Conservation (phyloP, 2,113 vertebrate genomes). For the Tor tambroides region DNA sequence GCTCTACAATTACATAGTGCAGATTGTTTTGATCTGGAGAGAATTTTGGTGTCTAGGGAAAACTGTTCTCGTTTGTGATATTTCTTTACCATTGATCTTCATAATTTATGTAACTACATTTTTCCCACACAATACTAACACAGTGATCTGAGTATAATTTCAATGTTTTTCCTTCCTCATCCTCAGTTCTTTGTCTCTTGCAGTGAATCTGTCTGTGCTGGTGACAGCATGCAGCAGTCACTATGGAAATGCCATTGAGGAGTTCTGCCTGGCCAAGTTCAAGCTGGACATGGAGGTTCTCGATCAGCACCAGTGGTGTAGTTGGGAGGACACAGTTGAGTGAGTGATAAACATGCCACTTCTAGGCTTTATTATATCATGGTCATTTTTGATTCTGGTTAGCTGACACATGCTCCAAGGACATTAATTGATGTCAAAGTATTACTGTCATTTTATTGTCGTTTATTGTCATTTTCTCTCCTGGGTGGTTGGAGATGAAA, state of each 20-base stretch:
- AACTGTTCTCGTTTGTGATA: not conserved
- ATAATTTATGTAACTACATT: not conserved
- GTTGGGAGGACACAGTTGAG: conserved; percentile 87
- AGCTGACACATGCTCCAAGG: not conserved
- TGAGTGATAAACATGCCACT: conserved; percentile 71
- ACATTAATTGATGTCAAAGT: not conserved
- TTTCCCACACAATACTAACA: not conserved
- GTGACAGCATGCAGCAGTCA: conserved; percentile 75
- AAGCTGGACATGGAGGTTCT: conserved; percentile 84
- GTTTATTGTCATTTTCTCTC: not conserved
- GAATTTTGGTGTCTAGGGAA: not conserved
- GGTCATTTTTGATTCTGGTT: not conserved
- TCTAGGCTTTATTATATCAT: not conserved
- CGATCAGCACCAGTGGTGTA: conserved; percentile 83
- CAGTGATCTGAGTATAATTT: not conserved
- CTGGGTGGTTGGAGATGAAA: not conserved
- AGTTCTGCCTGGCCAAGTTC: conserved; percentile 84
- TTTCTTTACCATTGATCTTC: not conserved
- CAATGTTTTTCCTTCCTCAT: not conserved
- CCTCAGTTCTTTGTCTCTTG: not conserved
- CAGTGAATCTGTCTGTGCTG: conserved; percentile 37
- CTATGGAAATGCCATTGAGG: conserved; percentile 77
- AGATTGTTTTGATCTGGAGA: not conserved
- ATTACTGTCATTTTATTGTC: not conserved
- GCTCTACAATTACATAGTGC: not conserved